Evolutionary conservation across 2,797 vertebrate genomes (phyloP), one percentile per base, ranked within the genome.

Genomic region (Octomys mimax): DNA sequence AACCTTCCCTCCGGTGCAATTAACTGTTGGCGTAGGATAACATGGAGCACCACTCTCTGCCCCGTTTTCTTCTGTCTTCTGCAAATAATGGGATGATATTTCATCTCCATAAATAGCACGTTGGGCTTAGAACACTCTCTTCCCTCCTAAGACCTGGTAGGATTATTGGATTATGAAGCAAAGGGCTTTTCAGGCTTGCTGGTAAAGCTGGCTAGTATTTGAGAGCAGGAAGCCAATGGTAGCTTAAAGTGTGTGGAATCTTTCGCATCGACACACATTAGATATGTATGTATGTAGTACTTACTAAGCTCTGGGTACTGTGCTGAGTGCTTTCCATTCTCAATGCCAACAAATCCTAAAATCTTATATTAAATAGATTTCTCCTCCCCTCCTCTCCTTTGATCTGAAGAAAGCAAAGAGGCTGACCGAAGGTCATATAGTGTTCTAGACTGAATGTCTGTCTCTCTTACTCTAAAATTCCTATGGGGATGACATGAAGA

Each of bases 111-210:
- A 96, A 96, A 91, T 87, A 96, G 93, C 73, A 75, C 6, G 0
- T 73, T 95, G 91, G 95, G 80, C 66, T 95, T 95, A 91, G 94
- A 94, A 91, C 81, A 21, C 66, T 80, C 78, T 81, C n/a, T 95
- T 54, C 78, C 79, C 59, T 94, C 6, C 24, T 59, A 62, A 80
- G 82, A 54, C 84, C 71, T 52, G 10, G 1, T 26, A 46, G 94
- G 91, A 93, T 97, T 89, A 91, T 82, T 94, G 95, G 94, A 94
- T 97, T 89, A 89, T n/a, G 57, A 87, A 92, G 91, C 84, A 54
- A 61, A 79, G 33, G 61, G 31, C 9, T 31, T 80, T 94, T 31
- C 95, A 46, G 83, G 75, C 68, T 87, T 28, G 16, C 89, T 96
- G 92, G 92, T 28, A 2, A 59, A 57, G 9, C 39, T 70, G 83